Evolutionary conservation across 2,888 invertebrate species (phyloP), one percentile per base, ranked within the genome.

Genomic region (Xiphydria camelus): DNA sequence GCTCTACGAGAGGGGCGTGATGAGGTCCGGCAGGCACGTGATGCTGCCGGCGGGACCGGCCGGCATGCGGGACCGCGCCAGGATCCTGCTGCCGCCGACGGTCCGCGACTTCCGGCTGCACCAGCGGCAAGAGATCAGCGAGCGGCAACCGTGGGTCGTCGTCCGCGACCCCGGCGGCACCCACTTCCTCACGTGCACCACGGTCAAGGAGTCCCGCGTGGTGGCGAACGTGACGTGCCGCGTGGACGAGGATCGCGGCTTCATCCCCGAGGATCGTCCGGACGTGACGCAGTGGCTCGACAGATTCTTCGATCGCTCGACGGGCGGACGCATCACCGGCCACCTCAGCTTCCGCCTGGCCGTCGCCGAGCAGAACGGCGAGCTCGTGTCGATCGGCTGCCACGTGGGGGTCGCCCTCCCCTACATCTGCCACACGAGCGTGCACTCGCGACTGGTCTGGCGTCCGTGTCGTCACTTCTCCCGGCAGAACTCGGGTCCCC

Each of bases 171-270:
- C 88, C 3, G 85, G 84, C 42, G 88, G 88, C 10, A 47, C 48
- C 4, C 88, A 87, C 59, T 87, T 84, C 63, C 79, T 91, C 40
- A 91, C 91, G 14, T 91, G 91, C 63, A 91, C 91, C 1, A 91
- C 91, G 1, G 79, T 91, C 31, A 89, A 88, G 68, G 87, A 88
- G 46, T 88, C 89, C 1, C 81, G 82, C 35, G 85, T 91, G 2
- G 85, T 89, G 25, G 88, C 89, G 41, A 91, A 91, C 66, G 89
- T 91, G 15, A 87, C 88, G 2, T 91, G 91, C 61, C 81, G 84
- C 4, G 82, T 90, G 32, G 87, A 89, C 61, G 79, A 81, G 23
- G 81, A 80, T 23, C 84, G 83, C 59, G 87, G 86, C 20, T 73
- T 90, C 34, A 82, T 88, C 39, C 87, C 89, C 0, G 82, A 84